Evolutionary conservation across 2,888 invertebrate genomes (phyloP), one percentile per base, ranked within the genome.

Genomic region (Anoplius nigerrimus): DNA sequence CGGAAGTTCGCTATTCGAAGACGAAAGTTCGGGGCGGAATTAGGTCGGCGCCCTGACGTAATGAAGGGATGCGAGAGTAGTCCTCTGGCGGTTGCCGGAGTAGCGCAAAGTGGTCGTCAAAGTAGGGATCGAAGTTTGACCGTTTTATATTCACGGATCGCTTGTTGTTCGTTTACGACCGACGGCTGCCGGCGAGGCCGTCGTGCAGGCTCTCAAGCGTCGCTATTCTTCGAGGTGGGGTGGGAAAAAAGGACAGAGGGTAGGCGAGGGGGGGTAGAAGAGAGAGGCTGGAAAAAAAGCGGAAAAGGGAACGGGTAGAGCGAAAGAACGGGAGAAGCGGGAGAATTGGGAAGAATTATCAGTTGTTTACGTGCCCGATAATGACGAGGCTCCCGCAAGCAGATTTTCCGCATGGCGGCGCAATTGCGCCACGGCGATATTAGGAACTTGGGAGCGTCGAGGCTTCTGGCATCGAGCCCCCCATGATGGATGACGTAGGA

Each of bases 61-160:
- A 78, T 66, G 76, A 78, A 78, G 76, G 78, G 66, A 55, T 58
- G 56, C 53, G 48, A 15, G 18, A 2, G 22, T 43, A 69, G 70
- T 65, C 78, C 74, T 62, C 70, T 48, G 71, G 71, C 74, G 61
- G 65, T 69, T 67, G 68, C 57, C 54, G 67, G 69, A 70, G 69
- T 56, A 63, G 70, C 61, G 69, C 69, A 72, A 70, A 76, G 78
- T 73, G 78, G 73, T 79, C 69, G 58, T 65, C 60, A 67, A 79
- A 79, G 78, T 79, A 75, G 72, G 58, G 63, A 66, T 45, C 70
- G 61, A 78, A 79, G 76, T 78, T 79, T 73, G 76, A 75, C 76
- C 79, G 71, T 77, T 78, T 78, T 79, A 74, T 77, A 78, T 79
- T 71, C 78, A 24, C 55, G 42, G 20, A 16, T 55, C 20, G 52